phyloP scores from a whole-genome alignment of 2,113 vertebrate genomes.

The Vireo altiloquus region DNA sequence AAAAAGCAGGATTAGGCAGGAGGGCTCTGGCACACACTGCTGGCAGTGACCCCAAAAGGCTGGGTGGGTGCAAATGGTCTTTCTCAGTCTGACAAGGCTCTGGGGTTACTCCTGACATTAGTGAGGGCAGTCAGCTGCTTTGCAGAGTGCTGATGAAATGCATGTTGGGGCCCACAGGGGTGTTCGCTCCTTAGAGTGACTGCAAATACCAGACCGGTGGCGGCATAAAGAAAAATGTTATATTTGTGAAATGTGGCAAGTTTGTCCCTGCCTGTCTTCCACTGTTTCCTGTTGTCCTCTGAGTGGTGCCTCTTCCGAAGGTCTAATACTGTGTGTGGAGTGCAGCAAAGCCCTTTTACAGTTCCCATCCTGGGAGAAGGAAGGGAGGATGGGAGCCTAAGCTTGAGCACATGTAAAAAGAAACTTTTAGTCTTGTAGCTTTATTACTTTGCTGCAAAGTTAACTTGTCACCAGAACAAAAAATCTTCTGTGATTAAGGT shows the following conservation, averaged over 20 bases:
- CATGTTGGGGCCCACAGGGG: neutral
- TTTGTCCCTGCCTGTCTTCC: neutral
- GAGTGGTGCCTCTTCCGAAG: neutral
- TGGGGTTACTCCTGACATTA: neutral
- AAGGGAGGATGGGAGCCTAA: neutral
- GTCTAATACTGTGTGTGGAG: neutral
- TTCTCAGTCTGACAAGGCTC: neutral
- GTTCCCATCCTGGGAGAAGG: neutral
- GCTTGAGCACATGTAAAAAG: neutral
- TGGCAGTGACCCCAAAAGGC: neutral
- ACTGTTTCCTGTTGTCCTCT: neutral
- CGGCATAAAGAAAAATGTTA: accelerated
- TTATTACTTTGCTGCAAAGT: neutral
- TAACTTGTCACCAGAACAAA: neutral
- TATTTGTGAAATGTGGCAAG: neutral
- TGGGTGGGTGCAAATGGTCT: neutral
- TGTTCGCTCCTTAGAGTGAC: neutral
- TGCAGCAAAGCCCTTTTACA: neutral
- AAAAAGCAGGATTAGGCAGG: neutral
- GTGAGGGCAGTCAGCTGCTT: accelerated
- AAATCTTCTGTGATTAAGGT: neutral
- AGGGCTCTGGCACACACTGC: neutral
- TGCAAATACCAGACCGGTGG: neutral
- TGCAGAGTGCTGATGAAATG: accelerated
- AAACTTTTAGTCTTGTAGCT: neutral